Base-by-base conservation (phyloP, 2,113 vertebrate genomes). In the Bolborhynchus lineola region DNA sequence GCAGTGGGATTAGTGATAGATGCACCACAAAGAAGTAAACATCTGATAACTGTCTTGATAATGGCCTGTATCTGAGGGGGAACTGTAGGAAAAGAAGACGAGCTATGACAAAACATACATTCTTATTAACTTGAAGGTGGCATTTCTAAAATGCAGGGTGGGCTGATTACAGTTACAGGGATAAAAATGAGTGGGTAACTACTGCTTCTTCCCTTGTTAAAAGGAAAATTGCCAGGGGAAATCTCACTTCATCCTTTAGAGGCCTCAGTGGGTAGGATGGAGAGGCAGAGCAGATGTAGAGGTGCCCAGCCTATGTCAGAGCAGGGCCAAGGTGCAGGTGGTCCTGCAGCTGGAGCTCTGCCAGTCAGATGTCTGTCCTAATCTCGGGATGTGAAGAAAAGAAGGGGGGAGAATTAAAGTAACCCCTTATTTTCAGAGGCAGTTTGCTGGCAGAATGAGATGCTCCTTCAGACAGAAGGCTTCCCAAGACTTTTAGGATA, bases 271-370 rank as follows among this genome's bases (percentile, higher is more conserved):
- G 11, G 4, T 7, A 9, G 60, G 46, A 39, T 13, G 3, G 5
- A 10, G 16, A 46, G 23, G n/a, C 42, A 59, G 52, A 2, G 62
- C 31, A 39, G 70, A 16, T n/a, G 13, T 1, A 17, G 71, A 28
- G 70, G 13, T 52, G 60, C 16, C 28, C 59, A 82, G 6, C 41
- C 69, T 6, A 31, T 62, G 57, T 4, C 1, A 0, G 16, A 11
- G 21, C 6, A 18, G 59, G 44, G 16, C 13, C n/a, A 33, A 31
- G 41, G 42, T 0, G 17, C 29, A 6, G 31, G 11, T 14, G 0
- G 10, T 35, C 68, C 59, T 35, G 57, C 17, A 63, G 47, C 35
- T 42, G 7, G 31, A 35, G 33, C 11, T 39, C 24, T 60, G 46
- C 11, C 12, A 20, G 25, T 39, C 28, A 37, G 19, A 18, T 20